Evolutionary conservation across 2,888 invertebrate genomes (phyloP).

Genomic region (Patella ulyssiponensis): DNA sequence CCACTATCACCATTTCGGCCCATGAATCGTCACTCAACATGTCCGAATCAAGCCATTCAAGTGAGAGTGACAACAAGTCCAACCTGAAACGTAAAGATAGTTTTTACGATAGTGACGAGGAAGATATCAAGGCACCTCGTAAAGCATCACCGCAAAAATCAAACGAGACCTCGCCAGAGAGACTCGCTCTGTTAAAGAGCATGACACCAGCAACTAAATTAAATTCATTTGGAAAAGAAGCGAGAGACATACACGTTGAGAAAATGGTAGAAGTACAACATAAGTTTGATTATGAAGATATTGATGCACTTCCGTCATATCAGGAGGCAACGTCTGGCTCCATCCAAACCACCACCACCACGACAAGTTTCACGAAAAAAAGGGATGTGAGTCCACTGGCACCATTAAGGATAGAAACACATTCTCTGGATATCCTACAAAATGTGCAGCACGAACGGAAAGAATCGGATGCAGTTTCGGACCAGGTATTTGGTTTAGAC

Average conservation of each 20-base stretch:
- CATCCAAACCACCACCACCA: slow-evolving; percentile 20
- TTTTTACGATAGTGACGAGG: slow-evolving; percentile 64
- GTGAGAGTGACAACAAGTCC: slow-evolving; percentile 21
- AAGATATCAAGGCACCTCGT: slow-evolving; percentile 34
- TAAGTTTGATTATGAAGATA: slow-evolving; percentile 43
- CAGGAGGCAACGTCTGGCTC: slow-evolving; percentile 52
- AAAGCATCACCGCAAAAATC: slow-evolving; percentile 30
- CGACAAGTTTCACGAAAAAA: slow-evolving; percentile 43
- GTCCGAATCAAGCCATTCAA: neutral
- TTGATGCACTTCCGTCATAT: slow-evolving; percentile 50
- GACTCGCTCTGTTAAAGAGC: too few relatives aligned
- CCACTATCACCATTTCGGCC: slow-evolving; percentile 17
- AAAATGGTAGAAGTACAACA: neutral
- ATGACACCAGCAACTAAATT: neutral
- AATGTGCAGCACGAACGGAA: slow-evolving; percentile 23
- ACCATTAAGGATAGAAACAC: slow-evolving; percentile 50
- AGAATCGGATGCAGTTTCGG: slow-evolving; percentile 39
- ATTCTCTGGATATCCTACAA: slow-evolving; percentile 18
- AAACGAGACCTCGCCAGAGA: neutral
- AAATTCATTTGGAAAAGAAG: neutral
- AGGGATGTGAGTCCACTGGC: slow-evolving; percentile 51
- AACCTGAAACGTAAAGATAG: slow-evolving; percentile 52
- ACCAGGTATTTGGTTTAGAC: slow-evolving; percentile 44
- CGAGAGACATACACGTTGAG: neutral
- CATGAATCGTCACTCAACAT: slow-evolving; percentile 3